These are phyloP conservation scores for Leontopithecus rosalia DNA, from an alignment of 2,797 vertebrate species.

Conservation along the genomic window DNA sequence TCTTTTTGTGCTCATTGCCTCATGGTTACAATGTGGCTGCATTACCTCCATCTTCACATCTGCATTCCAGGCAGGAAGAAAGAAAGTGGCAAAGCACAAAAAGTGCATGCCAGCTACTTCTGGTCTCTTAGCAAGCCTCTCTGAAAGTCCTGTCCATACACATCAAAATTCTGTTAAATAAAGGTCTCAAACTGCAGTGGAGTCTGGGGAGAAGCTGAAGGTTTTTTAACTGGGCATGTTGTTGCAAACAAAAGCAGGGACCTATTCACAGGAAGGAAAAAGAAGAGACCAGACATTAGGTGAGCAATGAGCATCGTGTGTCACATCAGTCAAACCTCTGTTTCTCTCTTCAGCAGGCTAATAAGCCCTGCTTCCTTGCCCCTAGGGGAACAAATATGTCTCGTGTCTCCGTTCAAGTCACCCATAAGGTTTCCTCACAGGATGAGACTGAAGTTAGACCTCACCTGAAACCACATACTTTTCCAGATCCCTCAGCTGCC, in stretches of 20 bases:
- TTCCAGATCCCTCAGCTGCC: background rate
- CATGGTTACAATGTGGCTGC: background rate
- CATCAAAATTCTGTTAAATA: background rate
- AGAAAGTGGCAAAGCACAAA: background rate
- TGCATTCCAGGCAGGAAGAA: constrained; percentile 10
- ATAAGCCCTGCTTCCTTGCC: background rate
- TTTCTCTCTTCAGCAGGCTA: background rate
- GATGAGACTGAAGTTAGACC: background rate
- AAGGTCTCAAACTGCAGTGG: background rate
- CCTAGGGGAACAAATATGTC: background rate
- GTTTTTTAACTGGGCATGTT: background rate
- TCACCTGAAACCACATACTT: background rate
- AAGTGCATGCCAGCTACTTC: background rate
- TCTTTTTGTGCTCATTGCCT: background rate
- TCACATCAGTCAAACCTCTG: background rate
- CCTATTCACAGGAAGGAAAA: background rate
- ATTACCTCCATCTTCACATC: background rate
- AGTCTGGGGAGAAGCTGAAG: background rate
- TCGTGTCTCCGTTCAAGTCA: background rate
- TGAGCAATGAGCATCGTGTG: rapidly evolving
- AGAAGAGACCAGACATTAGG: background rate
- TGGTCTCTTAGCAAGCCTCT: background rate
- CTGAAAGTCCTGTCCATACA: background rate
- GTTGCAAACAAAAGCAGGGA: background rate
- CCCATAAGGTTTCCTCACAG: background rate